Conservation (phyloP, 2,797 vertebrate species). For the Crenichthys baileyi region DNA sequence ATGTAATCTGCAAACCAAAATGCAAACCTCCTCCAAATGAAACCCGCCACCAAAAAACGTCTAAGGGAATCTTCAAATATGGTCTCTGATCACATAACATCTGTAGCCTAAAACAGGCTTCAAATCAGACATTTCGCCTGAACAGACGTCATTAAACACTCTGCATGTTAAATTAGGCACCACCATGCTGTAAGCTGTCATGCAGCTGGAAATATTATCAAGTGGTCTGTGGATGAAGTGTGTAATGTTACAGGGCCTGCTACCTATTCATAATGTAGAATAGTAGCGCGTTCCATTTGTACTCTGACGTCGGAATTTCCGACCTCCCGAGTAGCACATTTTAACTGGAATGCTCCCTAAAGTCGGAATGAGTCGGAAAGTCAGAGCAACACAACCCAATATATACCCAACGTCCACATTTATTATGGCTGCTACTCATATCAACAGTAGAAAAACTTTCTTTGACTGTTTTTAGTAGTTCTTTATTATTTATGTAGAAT, state of each 20-base stretch:
- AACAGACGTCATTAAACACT: background rate
- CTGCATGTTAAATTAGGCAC: background rate
- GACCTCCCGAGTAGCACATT: no score
- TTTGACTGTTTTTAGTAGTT: no score
- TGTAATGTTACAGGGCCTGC: background rate
- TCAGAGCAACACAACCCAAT: no score
- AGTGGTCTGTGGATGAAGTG: background rate
- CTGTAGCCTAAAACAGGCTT: background rate
- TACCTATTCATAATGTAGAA: background rate
- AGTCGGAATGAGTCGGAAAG: no score
- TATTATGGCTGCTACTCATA: no score
- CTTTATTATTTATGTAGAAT: no score
- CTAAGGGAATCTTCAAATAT: background rate
- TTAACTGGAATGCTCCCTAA: no score
- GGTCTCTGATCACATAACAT: background rate
- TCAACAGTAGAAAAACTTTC: no score
- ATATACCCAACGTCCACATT: no score
- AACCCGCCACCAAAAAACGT: background rate
- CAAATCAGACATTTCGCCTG: background rate
- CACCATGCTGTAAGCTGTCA: background rate
- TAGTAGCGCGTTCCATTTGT: no score
- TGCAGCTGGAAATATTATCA: background rate
- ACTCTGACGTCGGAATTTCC: no score
- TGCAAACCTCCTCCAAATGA: background rate
- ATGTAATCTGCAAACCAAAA: slow-evolving; percentile 3